Evolutionary conservation across 2,113 vertebrate species (phyloP), one percentile per base, ranked within the genome.

Genomic region (Dryoscopus gambensis): DNA sequence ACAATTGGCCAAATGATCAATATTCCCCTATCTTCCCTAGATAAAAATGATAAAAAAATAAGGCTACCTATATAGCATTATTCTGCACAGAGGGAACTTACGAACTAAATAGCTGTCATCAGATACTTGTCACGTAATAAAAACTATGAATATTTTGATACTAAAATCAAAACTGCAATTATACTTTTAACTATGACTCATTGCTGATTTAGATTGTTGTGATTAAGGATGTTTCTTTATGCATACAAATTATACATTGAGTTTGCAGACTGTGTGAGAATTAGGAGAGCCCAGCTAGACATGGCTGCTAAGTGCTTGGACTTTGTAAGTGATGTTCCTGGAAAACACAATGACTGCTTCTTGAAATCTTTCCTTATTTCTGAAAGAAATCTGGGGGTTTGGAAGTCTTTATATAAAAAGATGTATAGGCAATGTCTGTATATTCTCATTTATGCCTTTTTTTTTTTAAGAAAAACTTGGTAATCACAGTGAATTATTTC

Each of bases 91-190:
- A 47, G 15, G 8, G 42, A 92, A 77, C 15, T 79, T 91, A 16
- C 6, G 11, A 37, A 65, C 55, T 67, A 79, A 95, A 93, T 25
- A 83, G 40, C 35, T 84, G 40, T 62, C 42, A 96, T 73, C 62
- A 85, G 50, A 94, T 57, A 85, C 59, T 80, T 91, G 89, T 95
- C 89, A 91, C 33, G 47, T 93, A 92, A 93, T 67, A 88, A 83
- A 88, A 89, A 76, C 70, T 46, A 69, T 55, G 89, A 95, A 91
- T 97, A 96, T 96, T 96, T 96, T 95, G 84, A 94, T 93, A 90
- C 52, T 63, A 87, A 96, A 95, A 93, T 97, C 84, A 96, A 96
- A 96, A 95, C 94, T 87, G 91, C 59, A 91, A 93, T 96, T 96
- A 95, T 88, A 77, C 90, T 91, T 96, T 70, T 91, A 96, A 96